phyloP scores from a whole-genome alignment of 2,797 vertebrate species.

The Hemitrygon akajei region DNA sequence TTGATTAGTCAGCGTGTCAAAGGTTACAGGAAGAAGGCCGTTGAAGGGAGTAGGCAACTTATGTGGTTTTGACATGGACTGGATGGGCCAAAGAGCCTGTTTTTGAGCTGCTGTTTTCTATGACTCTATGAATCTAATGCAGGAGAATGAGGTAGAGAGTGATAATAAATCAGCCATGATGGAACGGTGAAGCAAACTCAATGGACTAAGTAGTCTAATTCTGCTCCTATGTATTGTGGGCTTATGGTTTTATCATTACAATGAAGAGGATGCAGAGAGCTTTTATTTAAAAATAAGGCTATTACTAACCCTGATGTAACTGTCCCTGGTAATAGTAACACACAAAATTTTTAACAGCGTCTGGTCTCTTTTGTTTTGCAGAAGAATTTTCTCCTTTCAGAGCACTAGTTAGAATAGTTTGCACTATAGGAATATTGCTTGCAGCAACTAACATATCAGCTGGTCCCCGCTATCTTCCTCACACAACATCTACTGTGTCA shows the following conservation, averaged over 20 bases:
- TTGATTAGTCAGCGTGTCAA: too few species aligned
- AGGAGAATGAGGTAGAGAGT: too few species aligned
- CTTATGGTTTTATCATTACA: constrained; percentile 45
- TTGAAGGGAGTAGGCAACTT: too few species aligned
- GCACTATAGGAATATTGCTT: background rate
- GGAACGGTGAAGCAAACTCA: too few species aligned
- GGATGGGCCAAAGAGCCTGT: too few species aligned
- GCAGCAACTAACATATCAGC: background rate
- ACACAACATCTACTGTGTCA: constrained; percentile 8
- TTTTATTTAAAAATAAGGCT: constrained; percentile 59
- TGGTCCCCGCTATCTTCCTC: background rate
- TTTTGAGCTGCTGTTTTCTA: too few species aligned
- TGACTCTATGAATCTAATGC: too few species aligned
- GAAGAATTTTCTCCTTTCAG: background rate
- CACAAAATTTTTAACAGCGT: background rate
- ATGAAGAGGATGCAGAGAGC: constrained; percentile 55
- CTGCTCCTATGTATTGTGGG: too few species aligned
- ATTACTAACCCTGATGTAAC: constrained; percentile 57
- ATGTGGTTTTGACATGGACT: too few species aligned
- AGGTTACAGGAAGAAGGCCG: too few species aligned
- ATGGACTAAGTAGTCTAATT: too few species aligned
- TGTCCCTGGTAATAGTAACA: background rate
- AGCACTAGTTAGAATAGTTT: background rate
- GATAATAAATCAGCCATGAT: too few species aligned
- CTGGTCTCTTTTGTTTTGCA: background rate